Base-by-base conservation (phyloP, 2,888 invertebrate genomes). In the Anthophora plumipes region DNA sequence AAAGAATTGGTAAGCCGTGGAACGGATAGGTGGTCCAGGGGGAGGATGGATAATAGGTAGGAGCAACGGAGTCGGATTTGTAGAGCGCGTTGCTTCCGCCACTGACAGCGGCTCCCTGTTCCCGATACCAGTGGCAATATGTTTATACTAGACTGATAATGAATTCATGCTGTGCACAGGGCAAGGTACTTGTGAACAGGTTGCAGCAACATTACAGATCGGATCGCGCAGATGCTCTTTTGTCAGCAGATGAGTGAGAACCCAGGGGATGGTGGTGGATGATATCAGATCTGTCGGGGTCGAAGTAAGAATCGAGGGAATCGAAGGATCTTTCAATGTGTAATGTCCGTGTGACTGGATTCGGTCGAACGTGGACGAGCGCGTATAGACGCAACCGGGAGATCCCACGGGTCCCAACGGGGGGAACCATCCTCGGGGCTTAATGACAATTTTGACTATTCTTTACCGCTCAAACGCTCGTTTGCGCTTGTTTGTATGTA, bases 131-230 rank as follows among this genome's bases (percentile, higher is more conserved):
- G 79, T 78, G 80, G 83, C 93, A 93, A 93, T 93, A 93, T 93
- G 93, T 93, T 93, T 93, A 91, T 91, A 93, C 93, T 92, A 93
- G 91, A 77, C 89, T 88, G 91, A 92, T 93, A 93, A 93, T 93
- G 93, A 93, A 92, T 92, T 92, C 91, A 90, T 89, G 91, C 83
- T 86, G 88, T 68, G 89, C 88, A 85, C 72, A 75, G 87, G 87
- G 83, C 31, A 82, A 88, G 83, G 89, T 91, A 89, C 85, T 87
- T 89, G 90, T 77, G 89, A 91, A 91, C 92, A 92, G 92, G 93
- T 93, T 91, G 91, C 88, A 85, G 72, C 69, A 84, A 87, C 84
- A 85, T 87, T 83, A 88, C 79, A 79, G 87, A 91, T 91, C 90
- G 86, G 88, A 90, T 92, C 87, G 90, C 89, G 86, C 92, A 91